Conservation (phyloP, 2,797 vertebrate genomes). For the Gymnoscopelus braueri region DNA sequence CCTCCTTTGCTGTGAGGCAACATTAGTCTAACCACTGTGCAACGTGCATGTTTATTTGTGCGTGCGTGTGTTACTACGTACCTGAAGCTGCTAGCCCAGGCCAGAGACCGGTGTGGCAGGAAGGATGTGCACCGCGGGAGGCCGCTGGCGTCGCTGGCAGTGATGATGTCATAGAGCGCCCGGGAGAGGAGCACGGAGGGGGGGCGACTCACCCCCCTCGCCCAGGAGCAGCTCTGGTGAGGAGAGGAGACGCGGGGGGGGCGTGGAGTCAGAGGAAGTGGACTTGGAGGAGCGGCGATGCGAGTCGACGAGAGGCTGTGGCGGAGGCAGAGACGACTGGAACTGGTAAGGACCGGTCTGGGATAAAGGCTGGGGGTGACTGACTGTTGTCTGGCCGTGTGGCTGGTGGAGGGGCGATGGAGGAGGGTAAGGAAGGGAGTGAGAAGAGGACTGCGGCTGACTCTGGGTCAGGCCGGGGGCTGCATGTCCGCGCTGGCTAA, state of each 20-base stretch:
- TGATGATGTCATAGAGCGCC: constrained; percentile 90
- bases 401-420: constrained; percentile 32
- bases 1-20: too few relatives aligned
- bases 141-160: constrained; percentile 89
- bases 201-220: constrained; percentile 86
- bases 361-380: constrained; percentile 35
- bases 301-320: constrained; percentile 32
- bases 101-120: constrained; percentile 90
- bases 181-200: constrained; percentile 93
- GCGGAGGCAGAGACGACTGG: constrained; percentile 45
- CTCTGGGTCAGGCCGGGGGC: constrained; percentile 14
- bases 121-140: constrained; percentile 94
- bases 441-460: constrained; percentile 42
- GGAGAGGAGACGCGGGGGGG: constrained; percentile 77
- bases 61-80: constrained; percentile 23
- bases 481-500: constrained; percentile 44
- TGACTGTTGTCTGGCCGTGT: constrained; percentile 25
- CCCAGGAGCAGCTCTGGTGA: constrained; percentile 86
- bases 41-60: background rate
- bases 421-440: constrained; percentile 44
- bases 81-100: constrained; percentile 95
- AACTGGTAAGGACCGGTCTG: constrained; percentile 58
- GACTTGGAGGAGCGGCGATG: constrained; percentile 78
- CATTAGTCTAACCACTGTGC: too few relatives aligned
- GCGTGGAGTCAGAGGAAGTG: constrained; percentile 79